phyloP scores from a whole-genome alignment of 2,113 vertebrate species.

The Pituophis catenifer region DNA sequence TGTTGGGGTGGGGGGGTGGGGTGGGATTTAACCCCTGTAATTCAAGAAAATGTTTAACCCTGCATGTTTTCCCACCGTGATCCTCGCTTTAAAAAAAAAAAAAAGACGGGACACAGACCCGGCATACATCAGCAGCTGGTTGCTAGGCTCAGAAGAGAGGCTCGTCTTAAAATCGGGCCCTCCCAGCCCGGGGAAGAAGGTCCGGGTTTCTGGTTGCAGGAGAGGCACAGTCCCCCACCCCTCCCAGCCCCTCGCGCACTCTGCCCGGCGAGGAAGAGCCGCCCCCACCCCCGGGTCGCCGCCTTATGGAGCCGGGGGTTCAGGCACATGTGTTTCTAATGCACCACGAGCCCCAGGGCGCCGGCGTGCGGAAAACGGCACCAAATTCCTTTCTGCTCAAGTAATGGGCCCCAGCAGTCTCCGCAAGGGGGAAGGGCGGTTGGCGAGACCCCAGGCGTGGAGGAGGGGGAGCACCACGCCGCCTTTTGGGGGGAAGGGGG shows the following conservation, averaged over 20 bases:
- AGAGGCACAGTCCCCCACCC: neutral
- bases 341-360: slow-evolving; percentile 63
- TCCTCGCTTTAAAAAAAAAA: neutral
- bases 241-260: neutral
- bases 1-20: neutral
- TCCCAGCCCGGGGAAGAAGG: neutral
- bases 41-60: neutral
- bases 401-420: slow-evolving; percentile 70
- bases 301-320: neutral
- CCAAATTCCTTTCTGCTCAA: slow-evolving; percentile 69
- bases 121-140: neutral
- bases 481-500: neutral
- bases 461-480: slow-evolving; percentile 33
- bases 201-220: neutral
- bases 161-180: neutral
- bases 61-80: neutral
- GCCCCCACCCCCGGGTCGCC: neutral
- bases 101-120: neutral
- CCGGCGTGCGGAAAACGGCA: slow-evolving; percentile 60
- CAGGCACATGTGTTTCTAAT: slow-evolving; percentile 67
- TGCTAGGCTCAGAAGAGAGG: neutral
- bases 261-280: neutral
- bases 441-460: slow-evolving; percentile 38
- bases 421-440: slow-evolving; percentile 57
- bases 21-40: neutral